Conservation (phyloP, 2,113 vertebrate genomes). For the Cisticola juncidis region DNA sequence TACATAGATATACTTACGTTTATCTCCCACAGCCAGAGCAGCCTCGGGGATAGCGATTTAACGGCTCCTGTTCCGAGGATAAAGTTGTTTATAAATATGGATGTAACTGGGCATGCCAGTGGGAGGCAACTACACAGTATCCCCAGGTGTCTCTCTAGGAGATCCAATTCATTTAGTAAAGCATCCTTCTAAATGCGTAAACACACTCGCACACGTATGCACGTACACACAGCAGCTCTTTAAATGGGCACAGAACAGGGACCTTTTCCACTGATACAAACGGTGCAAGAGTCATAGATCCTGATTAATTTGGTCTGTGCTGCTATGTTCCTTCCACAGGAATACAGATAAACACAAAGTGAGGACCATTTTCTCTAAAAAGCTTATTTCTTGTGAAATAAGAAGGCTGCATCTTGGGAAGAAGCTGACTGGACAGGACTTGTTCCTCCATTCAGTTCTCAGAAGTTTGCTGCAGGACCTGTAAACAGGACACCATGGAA, state of each 20-base stretch:
- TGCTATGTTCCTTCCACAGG: background rate
- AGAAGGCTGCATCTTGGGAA: background rate
- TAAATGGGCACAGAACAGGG: background rate
- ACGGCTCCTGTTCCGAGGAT: slow-evolving; percentile 52
- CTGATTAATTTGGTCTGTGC: background rate
- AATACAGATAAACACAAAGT: background rate
- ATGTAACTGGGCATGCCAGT: slow-evolving; percentile 52
- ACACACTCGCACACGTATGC: background rate
- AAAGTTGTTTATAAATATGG: slow-evolving; percentile 78
- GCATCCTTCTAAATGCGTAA: slow-evolving; percentile 26
- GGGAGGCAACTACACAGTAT: slow-evolving; percentile 37
- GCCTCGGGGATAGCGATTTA: slow-evolving; percentile 64
- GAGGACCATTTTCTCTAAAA: background rate
- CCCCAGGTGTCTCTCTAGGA: slow-evolving; percentile 44
- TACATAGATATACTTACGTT: slow-evolving; percentile 40
- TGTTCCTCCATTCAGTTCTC: background rate
- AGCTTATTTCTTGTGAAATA: background rate
- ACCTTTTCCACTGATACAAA: background rate
- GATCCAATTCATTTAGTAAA: slow-evolving; percentile 62
- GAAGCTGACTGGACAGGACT: background rate
- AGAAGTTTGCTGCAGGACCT: background rate
- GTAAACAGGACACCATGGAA: background rate
- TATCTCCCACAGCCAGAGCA: slow-evolving; percentile 69
- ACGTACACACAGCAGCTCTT: background rate
- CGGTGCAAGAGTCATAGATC: background rate